Conservation (phyloP, 2,797 vertebrate species). For the Sphenodon punctatus region DNA sequence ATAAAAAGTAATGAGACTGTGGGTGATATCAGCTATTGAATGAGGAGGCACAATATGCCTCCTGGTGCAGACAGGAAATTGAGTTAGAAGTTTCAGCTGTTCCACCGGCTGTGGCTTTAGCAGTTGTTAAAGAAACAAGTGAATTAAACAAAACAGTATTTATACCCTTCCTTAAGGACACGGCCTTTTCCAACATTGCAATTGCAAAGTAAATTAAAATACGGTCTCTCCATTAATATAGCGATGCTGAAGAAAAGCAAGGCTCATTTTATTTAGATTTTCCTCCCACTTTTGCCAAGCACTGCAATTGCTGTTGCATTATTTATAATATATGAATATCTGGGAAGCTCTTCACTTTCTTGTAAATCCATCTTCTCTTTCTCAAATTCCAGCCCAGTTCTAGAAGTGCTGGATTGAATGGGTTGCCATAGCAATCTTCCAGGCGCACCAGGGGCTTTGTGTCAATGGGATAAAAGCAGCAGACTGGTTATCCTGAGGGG, state of each 20-base stretch:
- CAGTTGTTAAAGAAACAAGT: not conserved
- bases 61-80: not conserved
- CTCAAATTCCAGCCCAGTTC: not conserved
- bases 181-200: not conserved
- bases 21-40: not conserved
- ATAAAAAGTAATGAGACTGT: not conserved
- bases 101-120: not conserved
- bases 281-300: not conserved
- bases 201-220: not conserved
- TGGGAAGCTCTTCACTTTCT: not conserved
- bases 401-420: not conserved
- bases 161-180: not conserved
- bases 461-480: not conserved
- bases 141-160: not conserved
- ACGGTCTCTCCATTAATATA: not conserved
- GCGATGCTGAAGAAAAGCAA: not conserved
- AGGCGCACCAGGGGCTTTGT: conserved; percentile 1
- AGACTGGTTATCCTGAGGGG: not conserved
- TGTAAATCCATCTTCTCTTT: conserved; percentile 10
- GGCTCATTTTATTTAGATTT: not conserved
- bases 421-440: conserved; percentile 31
- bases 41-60: not conserved
- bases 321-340: not conserved
- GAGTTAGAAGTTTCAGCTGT: not conserved
- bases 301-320: not conserved